Base-by-base conservation (phyloP, 2,888 invertebrate species). In the Melieria crassipennis region DNA sequence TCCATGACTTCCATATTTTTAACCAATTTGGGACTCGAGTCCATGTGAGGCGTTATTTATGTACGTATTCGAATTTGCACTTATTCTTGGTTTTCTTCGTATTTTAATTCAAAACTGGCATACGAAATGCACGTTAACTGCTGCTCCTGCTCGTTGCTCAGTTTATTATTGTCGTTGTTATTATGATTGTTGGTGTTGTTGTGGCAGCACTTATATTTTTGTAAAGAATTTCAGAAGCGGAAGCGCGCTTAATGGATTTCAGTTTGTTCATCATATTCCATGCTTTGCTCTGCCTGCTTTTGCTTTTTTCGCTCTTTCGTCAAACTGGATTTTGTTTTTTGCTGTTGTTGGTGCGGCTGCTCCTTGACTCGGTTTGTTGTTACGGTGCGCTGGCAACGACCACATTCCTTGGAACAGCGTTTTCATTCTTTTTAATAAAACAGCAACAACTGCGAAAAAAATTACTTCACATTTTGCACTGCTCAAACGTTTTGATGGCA, bases 191-290 rank as follows among this genome's bases (percentile, higher is more conserved):
- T 30, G 30, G 30, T 30, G 30, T 30, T 30, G 30, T 30, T 30
- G 30, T 30, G 30, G 30, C 13, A n/a, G 7, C 48, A 63, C 4
- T 50, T 11, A 47, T 42, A 47, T 42, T 11, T 55, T 55, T 7
- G 42, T 10, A 42, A 7, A 62, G 56, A 69, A 62, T 69, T 62
- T 56, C 7, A 45, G 55, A 30, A 45, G 69, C 62, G 63, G 63
- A 63, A 56, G 56, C 57, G 6, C n/a, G 57, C 57, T 63, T 69
- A 69, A 62, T 69, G 68, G 68, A 68, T 68, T 52, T 63, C 69
- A 55, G 13, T 61, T 50, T 62, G 62, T 58, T 16, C 13, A 7
- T 13, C 61, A 4, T 42, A 30, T 30, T 42, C 43, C 58, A 10
- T 58, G 7, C 30, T 42, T 11, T n/a, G 43, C 58, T 5, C 43